Evolutionary conservation across 1,140 invertebrate species (phyloP).

Genomic region (Caerostris darwini): DNA sequence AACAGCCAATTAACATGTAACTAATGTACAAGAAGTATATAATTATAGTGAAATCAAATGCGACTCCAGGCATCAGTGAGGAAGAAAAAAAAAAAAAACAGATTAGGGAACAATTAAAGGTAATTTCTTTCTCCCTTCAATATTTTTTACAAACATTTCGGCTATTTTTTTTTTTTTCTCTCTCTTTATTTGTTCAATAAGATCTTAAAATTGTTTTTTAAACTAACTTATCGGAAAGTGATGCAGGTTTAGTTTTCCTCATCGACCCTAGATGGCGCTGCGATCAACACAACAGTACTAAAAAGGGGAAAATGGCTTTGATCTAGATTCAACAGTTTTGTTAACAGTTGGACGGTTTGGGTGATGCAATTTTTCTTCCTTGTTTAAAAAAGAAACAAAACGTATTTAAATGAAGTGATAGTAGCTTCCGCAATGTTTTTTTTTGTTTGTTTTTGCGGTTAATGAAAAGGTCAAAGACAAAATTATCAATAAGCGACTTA

Average conservation of each 20-base stretch:
- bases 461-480: constrained; percentile 16
- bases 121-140: background rate
- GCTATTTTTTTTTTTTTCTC: too few species aligned
- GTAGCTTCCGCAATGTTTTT: background rate
- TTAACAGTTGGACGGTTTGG: background rate
- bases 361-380: background rate
- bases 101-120: background rate
- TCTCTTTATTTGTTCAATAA: too few species aligned
- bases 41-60: background rate
- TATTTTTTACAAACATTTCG: background rate
- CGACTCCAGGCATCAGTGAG: background rate
- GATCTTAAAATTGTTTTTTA: too few species aligned
- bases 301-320: background rate
- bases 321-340: background rate
- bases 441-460: background rate
- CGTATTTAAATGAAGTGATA: background rate
- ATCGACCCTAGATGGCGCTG: constrained; percentile 1
- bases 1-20: background rate
- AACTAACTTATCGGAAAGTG: background rate
- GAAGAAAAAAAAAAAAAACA: background rate
- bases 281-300: background rate
- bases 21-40: background rate
- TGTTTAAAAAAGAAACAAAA: background rate
- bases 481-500: background rate
- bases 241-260: background rate